These are phyloP conservation scores for Harmothoe impar DNA, from an alignment of 2,888 invertebrate species.

Conservation along the genomic window DNA sequence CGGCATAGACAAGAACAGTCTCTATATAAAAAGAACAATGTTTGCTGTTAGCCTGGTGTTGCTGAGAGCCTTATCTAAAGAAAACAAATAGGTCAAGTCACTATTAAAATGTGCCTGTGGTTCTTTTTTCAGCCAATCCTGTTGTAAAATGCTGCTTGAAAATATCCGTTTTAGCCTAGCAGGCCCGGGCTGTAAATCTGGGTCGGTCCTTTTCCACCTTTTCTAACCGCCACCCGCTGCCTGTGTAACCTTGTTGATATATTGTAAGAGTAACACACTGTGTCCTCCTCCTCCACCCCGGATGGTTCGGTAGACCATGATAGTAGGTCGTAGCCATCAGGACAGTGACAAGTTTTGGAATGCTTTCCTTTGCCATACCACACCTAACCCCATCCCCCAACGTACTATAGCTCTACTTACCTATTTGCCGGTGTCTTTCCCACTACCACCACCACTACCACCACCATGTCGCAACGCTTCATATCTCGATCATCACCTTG, in stretches of 20 bases:
- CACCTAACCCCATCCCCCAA: background rate
- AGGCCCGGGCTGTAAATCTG: conserved; percentile 54
- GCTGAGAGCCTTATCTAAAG: background rate
- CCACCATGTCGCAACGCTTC: no score
- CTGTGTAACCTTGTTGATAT: conserved; percentile 45
- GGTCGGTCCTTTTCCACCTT: conserved; percentile 27
- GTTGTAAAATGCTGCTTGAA: conserved; percentile 62
- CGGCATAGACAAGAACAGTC: background rate
- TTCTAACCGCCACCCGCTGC: conserved; percentile 51
- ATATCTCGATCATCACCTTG: no score
- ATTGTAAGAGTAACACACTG: conserved; percentile 51
- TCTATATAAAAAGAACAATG: background rate
- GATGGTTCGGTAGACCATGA: conserved; percentile 19
- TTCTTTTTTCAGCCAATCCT: conserved; percentile 61
- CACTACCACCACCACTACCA: background rate
- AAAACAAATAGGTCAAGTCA: conserved; percentile 59
- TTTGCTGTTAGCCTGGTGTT: conserved; percentile 44
- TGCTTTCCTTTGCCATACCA: conserved; percentile 51
- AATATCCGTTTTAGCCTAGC: conserved; percentile 55
- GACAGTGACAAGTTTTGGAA: conserved; percentile 48
- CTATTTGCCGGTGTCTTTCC: background rate
- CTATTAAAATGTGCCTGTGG: conserved; percentile 63
- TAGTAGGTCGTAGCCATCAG: background rate
- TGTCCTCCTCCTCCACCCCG: conserved; percentile 29
- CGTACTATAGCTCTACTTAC: conserved; percentile 33